Conservation (phyloP, 1,140 invertebrate species). For the Hycleus phaleratus region DNA sequence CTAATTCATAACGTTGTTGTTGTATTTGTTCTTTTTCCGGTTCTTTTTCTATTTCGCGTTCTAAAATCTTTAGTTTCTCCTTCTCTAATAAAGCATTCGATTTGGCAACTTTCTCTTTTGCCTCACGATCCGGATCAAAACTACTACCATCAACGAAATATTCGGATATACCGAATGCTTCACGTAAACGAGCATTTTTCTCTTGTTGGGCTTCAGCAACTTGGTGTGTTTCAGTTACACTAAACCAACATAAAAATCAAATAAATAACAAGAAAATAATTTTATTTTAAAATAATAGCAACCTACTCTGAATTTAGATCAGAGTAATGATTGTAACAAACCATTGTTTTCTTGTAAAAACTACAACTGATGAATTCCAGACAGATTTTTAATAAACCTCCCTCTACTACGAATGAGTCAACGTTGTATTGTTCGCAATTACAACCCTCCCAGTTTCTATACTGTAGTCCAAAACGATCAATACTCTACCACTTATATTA, state of each 20-base stretch:
- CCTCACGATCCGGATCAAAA: conserved; percentile 76
- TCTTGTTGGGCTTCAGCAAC: conserved; percentile 93
- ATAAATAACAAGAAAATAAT: background rate
- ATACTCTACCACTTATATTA: background rate
- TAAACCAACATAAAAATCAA: conserved; percentile 44
- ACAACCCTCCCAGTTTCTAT: too few species aligned
- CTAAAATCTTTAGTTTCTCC: conserved; percentile 45
- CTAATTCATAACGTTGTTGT: conserved; percentile 49
- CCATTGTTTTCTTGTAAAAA: conserved; percentile 12
- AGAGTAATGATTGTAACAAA: conserved; percentile 18
- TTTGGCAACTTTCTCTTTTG: conserved; percentile 65
- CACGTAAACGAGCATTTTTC: conserved; percentile 85
- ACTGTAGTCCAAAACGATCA: background rate
- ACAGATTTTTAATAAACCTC: too few species aligned
- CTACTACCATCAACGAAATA: conserved; percentile 91
- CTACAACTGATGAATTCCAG: too few species aligned
- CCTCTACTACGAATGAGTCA: too few species aligned
- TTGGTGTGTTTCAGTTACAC: conserved; percentile 90
- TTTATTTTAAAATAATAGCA: background rate
- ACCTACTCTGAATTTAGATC: conserved; percentile 17
- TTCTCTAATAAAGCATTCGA: conserved; percentile 45
- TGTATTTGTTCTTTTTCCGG: conserved; percentile 43
- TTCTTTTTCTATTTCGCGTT: conserved; percentile 51
- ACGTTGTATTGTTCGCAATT: too few species aligned
- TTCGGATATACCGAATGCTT: conserved; percentile 91